Evolutionary conservation across 2,888 invertebrate genomes (phyloP).

Genomic region (Orthosia incerta): DNA sequence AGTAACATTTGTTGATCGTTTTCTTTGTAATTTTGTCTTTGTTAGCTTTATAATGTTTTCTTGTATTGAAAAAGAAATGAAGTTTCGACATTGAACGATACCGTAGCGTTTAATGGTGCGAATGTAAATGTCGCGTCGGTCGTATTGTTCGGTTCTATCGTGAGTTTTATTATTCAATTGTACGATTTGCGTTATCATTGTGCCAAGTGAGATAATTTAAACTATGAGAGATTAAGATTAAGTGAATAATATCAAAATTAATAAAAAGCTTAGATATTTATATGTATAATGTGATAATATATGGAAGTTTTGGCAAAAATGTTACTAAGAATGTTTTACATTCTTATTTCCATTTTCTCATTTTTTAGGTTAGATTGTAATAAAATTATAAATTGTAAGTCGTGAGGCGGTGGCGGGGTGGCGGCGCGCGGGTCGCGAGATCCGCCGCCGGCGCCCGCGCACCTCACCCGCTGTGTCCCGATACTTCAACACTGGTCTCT

Average conservation of each 20-base stretch:
- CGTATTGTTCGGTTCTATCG: slow-evolving; percentile 80
- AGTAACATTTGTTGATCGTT: slow-evolving; percentile 90
- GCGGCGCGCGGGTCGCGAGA: slow-evolving; percentile 18
- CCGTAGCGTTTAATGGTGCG: slow-evolving; percentile 82
- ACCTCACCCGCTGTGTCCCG: slow-evolving; percentile 51
- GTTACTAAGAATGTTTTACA: slow-evolving; percentile 80
- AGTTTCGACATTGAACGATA: slow-evolving; percentile 79
- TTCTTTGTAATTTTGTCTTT: slow-evolving; percentile 90
- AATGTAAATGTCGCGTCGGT: slow-evolving; percentile 72
- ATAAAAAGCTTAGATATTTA: slow-evolving; percentile 88
- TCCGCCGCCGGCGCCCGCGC: slow-evolving; percentile 17
- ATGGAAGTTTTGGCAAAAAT: slow-evolving; percentile 89
- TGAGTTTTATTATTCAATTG: slow-evolving; percentile 84
- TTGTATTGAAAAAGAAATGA: slow-evolving; percentile 81
- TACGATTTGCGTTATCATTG: slow-evolving; percentile 89
- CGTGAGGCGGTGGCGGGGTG: slow-evolving; percentile 46
- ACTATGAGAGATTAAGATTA: slow-evolving; percentile 89
- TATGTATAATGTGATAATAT: slow-evolving; percentile 90
- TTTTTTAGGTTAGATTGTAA: slow-evolving; percentile 80
- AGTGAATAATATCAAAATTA: slow-evolving; percentile 90
- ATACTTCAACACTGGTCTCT: slow-evolving; percentile 60
- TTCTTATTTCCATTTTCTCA: slow-evolving; percentile 81
- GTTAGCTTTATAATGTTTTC: slow-evolving; percentile 89
- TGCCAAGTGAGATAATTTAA: slow-evolving; percentile 90
- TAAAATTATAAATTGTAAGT: slow-evolving; percentile 69